Conservation (phyloP, 2,113 vertebrate genomes). For the pig (Sus scrofa) region DNA sequence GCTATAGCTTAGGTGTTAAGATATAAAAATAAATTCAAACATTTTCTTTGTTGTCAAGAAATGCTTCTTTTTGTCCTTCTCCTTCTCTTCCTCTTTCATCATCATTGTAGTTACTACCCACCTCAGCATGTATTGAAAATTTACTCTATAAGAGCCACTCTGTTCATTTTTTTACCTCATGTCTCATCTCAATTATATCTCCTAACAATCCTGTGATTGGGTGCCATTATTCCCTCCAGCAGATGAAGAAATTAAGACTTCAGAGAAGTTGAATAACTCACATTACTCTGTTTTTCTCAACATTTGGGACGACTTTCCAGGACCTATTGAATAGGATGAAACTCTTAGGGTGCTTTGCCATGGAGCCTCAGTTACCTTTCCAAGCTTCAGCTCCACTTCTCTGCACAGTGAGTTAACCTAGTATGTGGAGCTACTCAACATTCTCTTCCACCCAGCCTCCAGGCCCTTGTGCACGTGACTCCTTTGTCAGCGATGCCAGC, state of each 20-base stretch:
- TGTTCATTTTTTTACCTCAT: background rate
- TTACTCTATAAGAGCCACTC: background rate
- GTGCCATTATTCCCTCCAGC: background rate
- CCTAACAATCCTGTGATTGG: background rate
- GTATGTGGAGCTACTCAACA: background rate
- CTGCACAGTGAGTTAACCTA: background rate
- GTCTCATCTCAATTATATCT: background rate
- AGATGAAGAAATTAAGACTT: constrained; percentile 8
- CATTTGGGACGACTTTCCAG: background rate
- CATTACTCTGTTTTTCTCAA: background rate
- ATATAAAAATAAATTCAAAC: background rate
- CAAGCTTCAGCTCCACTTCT: background rate
- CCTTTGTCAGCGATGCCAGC: background rate
- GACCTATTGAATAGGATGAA: background rate
- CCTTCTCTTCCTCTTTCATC: background rate
- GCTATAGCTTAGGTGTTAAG: background rate
- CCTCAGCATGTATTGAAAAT: background rate
- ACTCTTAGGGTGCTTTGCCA: background rate
- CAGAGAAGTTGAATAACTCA: background rate
- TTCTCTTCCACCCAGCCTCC: background rate
- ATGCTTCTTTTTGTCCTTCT: background rate
- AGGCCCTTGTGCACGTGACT: background rate
- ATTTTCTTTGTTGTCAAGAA: background rate
- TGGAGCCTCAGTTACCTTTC: background rate
- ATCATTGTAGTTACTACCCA: background rate